phyloP scores from a whole-genome alignment of 2,113 vertebrate species.

The Gyps fulvus region DNA sequence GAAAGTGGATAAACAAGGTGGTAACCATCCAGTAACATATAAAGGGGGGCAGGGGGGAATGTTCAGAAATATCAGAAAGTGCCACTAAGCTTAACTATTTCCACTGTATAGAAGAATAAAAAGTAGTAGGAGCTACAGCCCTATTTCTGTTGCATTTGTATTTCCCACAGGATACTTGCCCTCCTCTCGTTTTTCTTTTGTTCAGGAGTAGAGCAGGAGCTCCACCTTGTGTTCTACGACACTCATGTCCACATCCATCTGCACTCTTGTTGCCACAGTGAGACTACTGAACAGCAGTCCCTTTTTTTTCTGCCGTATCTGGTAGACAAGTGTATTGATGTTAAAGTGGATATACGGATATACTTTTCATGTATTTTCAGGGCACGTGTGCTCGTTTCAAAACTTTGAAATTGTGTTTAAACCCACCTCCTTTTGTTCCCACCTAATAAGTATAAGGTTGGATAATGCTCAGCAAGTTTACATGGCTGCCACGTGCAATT shows the following conservation, averaged over 20 bases:
- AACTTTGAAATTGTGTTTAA: not conserved
- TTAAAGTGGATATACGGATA: not conserved
- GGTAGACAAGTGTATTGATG: not conserved
- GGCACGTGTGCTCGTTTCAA: rapidly evolving
- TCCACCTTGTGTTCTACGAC: not conserved
- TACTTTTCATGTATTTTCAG: not conserved
- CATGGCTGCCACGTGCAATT: not conserved
- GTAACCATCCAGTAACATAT: not conserved
- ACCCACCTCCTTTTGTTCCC: not conserved
- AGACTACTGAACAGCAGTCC: not conserved
- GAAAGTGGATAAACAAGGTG: not conserved
- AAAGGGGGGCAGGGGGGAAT: not conserved
- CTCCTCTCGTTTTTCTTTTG: rapidly evolving
- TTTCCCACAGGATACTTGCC: not conserved
- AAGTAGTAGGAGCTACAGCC: not conserved
- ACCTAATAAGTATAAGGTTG: not conserved
- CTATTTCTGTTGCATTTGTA: not conserved
- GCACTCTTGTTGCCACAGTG: not conserved
- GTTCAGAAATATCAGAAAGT: not conserved
- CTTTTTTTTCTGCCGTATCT: rapidly evolving
- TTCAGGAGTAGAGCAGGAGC: not conserved
- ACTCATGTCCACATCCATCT: not conserved
- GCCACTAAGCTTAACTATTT: not conserved
- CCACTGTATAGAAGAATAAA: not conserved
- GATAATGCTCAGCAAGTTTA: not conserved